Evolutionary conservation across 2,797 vertebrate genomes (phyloP), one percentile per base, ranked within the genome.

Genomic region (Garrulus glandarius): DNA sequence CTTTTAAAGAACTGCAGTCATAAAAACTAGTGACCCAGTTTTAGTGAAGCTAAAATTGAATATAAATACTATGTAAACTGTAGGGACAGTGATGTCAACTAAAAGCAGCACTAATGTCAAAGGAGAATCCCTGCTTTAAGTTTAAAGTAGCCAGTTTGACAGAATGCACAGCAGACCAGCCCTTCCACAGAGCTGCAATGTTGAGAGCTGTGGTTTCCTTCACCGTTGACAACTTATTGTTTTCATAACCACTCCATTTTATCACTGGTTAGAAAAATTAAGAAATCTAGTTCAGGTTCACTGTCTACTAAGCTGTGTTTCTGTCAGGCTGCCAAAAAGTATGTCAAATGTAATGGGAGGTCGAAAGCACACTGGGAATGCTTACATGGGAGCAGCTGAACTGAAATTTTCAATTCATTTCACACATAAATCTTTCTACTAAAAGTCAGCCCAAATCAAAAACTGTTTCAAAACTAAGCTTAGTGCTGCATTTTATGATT

Each of bases 321-420:
- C 91, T 91, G 71, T 84, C 85, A 89, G 61, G 74, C 60, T 96
- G 94, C 91, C 92, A 96, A 37, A 76, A 84, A 77, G 27, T 9
- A 81, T 16, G 60, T 85, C 74, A 84, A 70, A 64, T 11, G 56
- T 77, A 93, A 95, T 6, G 30, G 79, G 43, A 94, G 55, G 84
- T 44, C 90, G 74, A 76, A 89, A 92, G 56, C 67, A 83, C 60
- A 50, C 18, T 0, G 0, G 44, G 85, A 91, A 89, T 8, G 2
- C 60, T 87, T 83, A 82, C 37, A 56, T 1, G 47, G 34, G 41
- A 93, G 56, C 47, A 94, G 92, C 16, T 34, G 30, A 93, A 89
- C 60, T 59, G 70, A 84, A 89, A 91, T 94, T 89, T 85, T 92
- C 43, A 55, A 92, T 74, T 89, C 86, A 74, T 83, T 95, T 87